phyloP scores from a whole-genome alignment of 2,113 vertebrate species.

The Oncorhynchus kisutch region DNA sequence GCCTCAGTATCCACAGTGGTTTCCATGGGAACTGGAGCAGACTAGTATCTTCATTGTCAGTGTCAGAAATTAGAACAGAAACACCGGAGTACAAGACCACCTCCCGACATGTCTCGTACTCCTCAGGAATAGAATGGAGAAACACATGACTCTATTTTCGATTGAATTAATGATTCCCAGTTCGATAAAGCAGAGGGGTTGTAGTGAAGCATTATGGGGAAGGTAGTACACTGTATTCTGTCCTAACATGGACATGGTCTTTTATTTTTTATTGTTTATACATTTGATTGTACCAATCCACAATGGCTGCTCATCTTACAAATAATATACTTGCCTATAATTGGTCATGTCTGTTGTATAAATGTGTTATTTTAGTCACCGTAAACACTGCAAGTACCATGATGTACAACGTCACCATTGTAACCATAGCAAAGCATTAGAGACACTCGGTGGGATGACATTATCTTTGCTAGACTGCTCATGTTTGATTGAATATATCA shows the following conservation, averaged over 20 bases:
- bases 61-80: constrained; percentile 20
- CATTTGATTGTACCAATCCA: too few species aligned
- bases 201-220: not conserved
- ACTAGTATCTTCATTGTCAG: constrained; percentile 62
- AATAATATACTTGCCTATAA: too few species aligned
- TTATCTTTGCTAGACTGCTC: too few species aligned
- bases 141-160: not conserved
- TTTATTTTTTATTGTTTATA: not conserved
- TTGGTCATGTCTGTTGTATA: too few species aligned
- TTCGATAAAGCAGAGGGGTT: not conserved
- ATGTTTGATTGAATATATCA: too few species aligned
- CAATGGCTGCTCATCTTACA: too few species aligned
- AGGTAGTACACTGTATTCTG: not conserved
- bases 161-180: too few species aligned
- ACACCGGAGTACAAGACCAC: not conserved
- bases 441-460: too few species aligned
- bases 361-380: too few species aligned
- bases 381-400: too few species aligned
- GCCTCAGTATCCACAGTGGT: constrained; percentile 65
- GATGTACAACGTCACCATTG: too few species aligned
- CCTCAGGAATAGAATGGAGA: not conserved
- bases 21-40: constrained; percentile 73
- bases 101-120: not conserved
- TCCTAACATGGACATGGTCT: not conserved
- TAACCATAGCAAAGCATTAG: too few species aligned